Conservation (phyloP, 2,888 invertebrate genomes). For the Orthosia gothica region DNA sequence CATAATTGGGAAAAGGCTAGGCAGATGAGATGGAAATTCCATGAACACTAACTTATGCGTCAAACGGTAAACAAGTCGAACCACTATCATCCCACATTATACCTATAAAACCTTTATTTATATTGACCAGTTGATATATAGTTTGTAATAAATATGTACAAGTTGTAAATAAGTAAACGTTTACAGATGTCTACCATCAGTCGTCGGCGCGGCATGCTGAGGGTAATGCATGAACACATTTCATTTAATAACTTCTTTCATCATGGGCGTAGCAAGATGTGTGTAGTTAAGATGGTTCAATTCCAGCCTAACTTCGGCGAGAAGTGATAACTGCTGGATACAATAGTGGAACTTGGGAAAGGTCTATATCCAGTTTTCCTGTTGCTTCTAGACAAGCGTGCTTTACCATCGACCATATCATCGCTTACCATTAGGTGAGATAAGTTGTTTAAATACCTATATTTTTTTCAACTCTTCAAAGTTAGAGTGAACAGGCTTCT, state of each 20-base stretch:
- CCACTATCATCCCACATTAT: too few relatives aligned
- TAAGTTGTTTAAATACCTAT: not conserved
- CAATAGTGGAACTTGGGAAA: not conserved
- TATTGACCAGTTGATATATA: not conserved
- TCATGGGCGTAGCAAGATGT: not conserved
- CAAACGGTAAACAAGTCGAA: not conserved
- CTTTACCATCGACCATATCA: too few relatives aligned
- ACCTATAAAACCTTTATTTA: not conserved
- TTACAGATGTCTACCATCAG: constrained; percentile 89
- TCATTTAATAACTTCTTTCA: constrained; percentile 57
- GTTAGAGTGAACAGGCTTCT: too few relatives aligned
- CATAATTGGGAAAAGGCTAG: too few relatives aligned
- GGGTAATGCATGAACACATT: constrained; percentile 87
- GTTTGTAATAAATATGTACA: constrained; percentile 8
- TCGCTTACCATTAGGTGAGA: too few relatives aligned
- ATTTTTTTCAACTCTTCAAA: not conserved
- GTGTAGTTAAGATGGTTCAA: not conserved
- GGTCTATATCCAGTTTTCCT: not conserved
- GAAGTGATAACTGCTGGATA: not conserved
- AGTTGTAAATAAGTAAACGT: constrained; percentile 61
- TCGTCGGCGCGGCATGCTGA: constrained; percentile 87
- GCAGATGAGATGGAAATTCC: too few relatives aligned
- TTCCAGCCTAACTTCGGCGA: not conserved
- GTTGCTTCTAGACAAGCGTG: too few relatives aligned
- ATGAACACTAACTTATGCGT: not conserved